Evolutionary conservation across 2,797 vertebrate genomes (phyloP), one percentile per base, ranked within the genome.

Genomic region (Darevskia mixta): DNA sequence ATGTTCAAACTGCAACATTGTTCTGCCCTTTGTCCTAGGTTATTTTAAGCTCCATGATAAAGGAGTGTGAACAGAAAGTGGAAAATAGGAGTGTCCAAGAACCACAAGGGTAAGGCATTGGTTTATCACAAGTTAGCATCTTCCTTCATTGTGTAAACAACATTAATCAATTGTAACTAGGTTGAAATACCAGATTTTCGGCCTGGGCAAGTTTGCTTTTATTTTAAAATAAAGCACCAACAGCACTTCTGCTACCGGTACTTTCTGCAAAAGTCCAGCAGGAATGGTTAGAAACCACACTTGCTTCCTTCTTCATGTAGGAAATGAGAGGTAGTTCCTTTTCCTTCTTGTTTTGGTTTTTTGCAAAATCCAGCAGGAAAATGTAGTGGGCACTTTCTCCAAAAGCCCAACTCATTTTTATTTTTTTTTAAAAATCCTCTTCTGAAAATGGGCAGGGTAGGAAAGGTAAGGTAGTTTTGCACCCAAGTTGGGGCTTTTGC

Each of bases 11-110:
- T 78, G n/a, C 66, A 87, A 67, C 86, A 61, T 32, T 90, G 32
- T 84, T 80, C 89, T 95, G 88, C 91, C 92, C 94, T 11, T 41
- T 43, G 3, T 82, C 85, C 79, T 96, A 99, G 99, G 98, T 99
- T 96, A 99, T 99, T 97, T 98, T 99, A 94, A 98, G 97, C 94
- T 99, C 99, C 78, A 99, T 99, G 99, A 98, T 99, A 97, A 99
- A 99, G 95, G 99, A 99, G 96, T 99, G 99, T 94, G 99, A 99
- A 97, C 98, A 98, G 95, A 99, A 99, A 97, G 97, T 99, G 96
- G 99, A 99, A 96, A 99, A 98, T 97, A 98, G 98, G 97, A 98
- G 97, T 27, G 98, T 98, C 94, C 98, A 98, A 94, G 99, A 99
- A 86, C 98, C 98, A 1, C 98, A 98, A 96, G 98, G 99, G 99